Evolutionary conservation across 2,113 vertebrate genomes (phyloP).

Genomic region (Ammodramus savannarum): DNA sequence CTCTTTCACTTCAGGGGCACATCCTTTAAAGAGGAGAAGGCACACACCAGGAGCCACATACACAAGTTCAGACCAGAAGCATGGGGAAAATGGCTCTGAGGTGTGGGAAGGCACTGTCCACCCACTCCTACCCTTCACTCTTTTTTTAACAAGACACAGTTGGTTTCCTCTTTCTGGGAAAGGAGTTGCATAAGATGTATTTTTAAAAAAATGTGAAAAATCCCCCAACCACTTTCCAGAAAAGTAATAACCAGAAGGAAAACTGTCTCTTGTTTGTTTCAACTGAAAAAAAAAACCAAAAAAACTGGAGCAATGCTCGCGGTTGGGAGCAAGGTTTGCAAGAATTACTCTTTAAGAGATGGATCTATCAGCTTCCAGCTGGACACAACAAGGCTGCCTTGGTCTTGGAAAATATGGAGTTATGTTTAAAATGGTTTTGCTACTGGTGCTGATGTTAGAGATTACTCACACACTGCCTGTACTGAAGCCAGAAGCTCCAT

Average conservation of each 20-base stretch:
- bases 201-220: background rate
- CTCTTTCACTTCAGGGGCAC: background rate
- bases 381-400: background rate
- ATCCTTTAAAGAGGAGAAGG: background rate
- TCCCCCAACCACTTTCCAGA: background rate
- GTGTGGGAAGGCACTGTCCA: background rate
- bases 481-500: background rate
- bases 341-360: background rate
- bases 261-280: background rate
- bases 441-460: background rate
- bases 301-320: background rate
- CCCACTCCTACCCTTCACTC: background rate
- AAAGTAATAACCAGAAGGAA: background rate
- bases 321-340: background rate
- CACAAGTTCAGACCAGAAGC: background rate
- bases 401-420: background rate
- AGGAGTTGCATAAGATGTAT: background rate
- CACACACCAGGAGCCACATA: background rate
- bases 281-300: too few relatives aligned
- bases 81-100: background rate
- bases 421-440: background rate
- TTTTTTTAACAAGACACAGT: slow-evolving; percentile 19
- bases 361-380: background rate
- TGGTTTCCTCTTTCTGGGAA: slow-evolving; percentile 1
- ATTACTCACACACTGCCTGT: background rate